Percentiles rank a stretch among this genome's conserved stretches.
These are phyloP conservation scores for Diadumene lineata DNA, from an alignment of 92 coral and sea anemone species.

Conservation along the genomic window DNA sequence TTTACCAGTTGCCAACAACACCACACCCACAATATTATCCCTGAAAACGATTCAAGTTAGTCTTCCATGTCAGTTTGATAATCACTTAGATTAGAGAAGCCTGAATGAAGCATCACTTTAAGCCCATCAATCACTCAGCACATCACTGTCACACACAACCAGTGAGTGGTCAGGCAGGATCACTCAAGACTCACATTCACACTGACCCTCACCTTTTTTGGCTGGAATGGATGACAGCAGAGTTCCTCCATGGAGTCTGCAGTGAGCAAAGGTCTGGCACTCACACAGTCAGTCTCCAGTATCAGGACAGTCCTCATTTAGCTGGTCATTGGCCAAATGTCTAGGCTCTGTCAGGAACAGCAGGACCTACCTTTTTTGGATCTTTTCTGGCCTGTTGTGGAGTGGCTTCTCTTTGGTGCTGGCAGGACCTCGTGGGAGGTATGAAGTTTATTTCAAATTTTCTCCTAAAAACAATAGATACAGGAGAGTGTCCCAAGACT, in stretches of 20 bases:
- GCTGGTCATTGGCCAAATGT: conserved; percentile 6
- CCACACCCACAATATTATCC: conserved; percentile 6
- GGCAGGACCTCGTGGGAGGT: conserved; percentile 36
- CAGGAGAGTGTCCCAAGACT: conserved; percentile 7
- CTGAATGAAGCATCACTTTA: conserved; percentile 20
- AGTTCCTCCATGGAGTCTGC: conserved; percentile 32
- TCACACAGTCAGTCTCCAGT: conserved; percentile 17
- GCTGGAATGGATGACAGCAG: conserved; percentile 16
- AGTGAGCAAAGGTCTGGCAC: conserved; percentile 15
- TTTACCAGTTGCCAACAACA: conserved; percentile 24
- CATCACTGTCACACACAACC: conserved; percentile 28
- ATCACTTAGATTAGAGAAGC: conserved; percentile 17
- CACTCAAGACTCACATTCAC: conserved; percentile 16
- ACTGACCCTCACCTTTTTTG: conserved; percentile 27
- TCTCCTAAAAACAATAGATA: neutral
- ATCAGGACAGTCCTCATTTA: conserved; percentile 14
- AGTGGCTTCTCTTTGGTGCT: conserved; percentile 35
- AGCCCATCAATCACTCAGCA: conserved; percentile 22
- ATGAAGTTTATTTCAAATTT: conserved; percentile 27
- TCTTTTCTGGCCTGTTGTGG: conserved; percentile 21
- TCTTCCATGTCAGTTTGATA: conserved; percentile 33
- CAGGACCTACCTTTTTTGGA: conserved; percentile 15
- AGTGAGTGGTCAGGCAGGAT: conserved; percentile 21
- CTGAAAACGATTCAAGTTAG: conserved; percentile 13
- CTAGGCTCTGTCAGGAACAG: conserved; percentile 21